Conservation (phyloP, 2,888 invertebrate genomes). For the Hybos culiciformis region DNA sequence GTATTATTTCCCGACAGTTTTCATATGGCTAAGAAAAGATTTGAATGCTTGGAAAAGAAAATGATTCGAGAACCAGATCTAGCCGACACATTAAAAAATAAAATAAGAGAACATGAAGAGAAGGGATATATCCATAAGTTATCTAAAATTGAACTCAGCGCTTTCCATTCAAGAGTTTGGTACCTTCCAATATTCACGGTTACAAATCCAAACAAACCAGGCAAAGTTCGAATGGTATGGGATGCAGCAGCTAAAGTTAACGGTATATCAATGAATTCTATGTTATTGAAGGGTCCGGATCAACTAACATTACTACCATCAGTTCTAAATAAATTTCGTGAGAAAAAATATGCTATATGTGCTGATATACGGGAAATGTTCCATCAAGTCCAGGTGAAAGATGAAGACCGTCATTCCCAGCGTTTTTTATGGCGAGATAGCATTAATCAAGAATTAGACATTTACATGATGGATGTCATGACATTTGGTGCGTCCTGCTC, state of each 20-base stretch:
- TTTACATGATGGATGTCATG: constrained; percentile 17
- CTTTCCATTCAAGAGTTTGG: constrained; percentile 13
- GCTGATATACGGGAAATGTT: constrained; percentile 23
- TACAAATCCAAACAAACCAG: constrained; percentile 19
- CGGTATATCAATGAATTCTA: constrained; percentile 20
- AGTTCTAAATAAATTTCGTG: constrained; percentile 27
- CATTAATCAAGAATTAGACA: constrained; percentile 9
- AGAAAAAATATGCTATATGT: constrained; percentile 22
- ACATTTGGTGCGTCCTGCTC: constrained; percentile 18
- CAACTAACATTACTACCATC: constrained; percentile 22
- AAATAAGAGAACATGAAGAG: constrained; percentile 12
- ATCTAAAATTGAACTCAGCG: constrained; percentile 9
- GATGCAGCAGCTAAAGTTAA: constrained; percentile 22
- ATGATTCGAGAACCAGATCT: constrained; percentile 10
- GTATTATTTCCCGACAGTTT: constrained; percentile 11
- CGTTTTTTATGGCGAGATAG: constrained; percentile 18
- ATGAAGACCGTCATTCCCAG: constrained; percentile 19
- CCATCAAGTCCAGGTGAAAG: constrained; percentile 16
- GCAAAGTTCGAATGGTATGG: constrained; percentile 21
- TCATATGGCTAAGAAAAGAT: constrained; percentile 12
- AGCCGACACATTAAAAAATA: constrained; percentile 8
- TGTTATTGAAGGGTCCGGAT: constrained; percentile 24
- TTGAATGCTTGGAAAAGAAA: constrained; percentile 15
- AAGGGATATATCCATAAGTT: constrained; percentile 16
- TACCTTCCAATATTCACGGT: constrained; percentile 22